Evolutionary conservation across 2,888 invertebrate species (phyloP).

Genomic region (Unio pictorum): DNA sequence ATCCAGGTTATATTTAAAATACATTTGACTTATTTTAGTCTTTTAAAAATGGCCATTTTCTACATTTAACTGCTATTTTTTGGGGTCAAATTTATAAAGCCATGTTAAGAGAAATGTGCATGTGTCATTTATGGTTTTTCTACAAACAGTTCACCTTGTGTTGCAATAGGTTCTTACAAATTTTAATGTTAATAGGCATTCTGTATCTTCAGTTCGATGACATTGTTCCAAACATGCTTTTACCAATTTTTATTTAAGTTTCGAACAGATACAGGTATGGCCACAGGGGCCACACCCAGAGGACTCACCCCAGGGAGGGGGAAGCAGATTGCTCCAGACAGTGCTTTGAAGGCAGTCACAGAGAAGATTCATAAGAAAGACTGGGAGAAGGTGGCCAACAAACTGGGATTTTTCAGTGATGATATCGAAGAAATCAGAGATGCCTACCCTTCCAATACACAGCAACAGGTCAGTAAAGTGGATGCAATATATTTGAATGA

Average conservation of each 20-base stretch:
- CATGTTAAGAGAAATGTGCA: no score
- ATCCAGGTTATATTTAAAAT: no score
- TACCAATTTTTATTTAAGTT: conserved; percentile 16
- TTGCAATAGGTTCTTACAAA: no score
- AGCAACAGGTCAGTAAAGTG: conserved; percentile 42
- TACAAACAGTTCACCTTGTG: no score
- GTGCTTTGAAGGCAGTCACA: conserved; percentile 51
- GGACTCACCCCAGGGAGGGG: conserved; percentile 13
- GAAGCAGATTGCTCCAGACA: conserved; percentile 48
- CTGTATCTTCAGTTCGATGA: not conserved
- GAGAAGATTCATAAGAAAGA: conserved; percentile 56
- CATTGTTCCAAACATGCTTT: not conserved
- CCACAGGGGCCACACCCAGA: conserved; percentile 8
- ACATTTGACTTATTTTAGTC: no score
- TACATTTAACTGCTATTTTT: no score
- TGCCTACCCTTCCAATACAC: conserved; percentile 38
- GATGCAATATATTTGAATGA: not conserved
- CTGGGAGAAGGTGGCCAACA: conserved; percentile 59
- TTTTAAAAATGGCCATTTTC: no score
- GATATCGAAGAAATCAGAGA: conserved; percentile 52
- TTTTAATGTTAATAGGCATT: no score
- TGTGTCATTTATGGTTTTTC: no score
- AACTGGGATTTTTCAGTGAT: conserved; percentile 52
- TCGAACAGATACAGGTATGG: conserved; percentile 20
- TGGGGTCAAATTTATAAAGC: no score